These are phyloP conservation scores for Rousettus leschenaultii DNA, from an alignment of 2,113 vertebrate species.

Conservation along the genomic window DNA sequence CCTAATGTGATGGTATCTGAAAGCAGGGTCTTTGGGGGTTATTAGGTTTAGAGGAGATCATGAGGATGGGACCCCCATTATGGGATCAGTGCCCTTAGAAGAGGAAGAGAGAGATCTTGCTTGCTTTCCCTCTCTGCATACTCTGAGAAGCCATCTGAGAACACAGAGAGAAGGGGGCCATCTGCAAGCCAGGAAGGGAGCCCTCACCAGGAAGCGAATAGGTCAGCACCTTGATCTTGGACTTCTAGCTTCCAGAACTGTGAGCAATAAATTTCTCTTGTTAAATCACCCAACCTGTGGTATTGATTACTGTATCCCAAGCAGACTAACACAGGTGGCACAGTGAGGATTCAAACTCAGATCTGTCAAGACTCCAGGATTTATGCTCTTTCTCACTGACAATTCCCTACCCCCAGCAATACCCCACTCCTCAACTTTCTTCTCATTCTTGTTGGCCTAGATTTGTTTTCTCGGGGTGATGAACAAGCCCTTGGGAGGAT, in stretches of 20 bases:
- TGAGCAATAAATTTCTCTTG: not conserved
- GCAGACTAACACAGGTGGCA: not conserved
- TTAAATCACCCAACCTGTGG: not conserved
- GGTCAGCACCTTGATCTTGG: not conserved
- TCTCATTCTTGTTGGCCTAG: not conserved
- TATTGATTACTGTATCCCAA: not conserved
- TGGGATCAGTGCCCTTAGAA: not conserved
- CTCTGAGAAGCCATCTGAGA: not conserved
- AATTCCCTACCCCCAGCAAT: no score
- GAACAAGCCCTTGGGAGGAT: not conserved
- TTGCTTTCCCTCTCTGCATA: not conserved
- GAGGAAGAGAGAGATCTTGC: not conserved
- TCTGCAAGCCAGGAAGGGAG: not conserved
- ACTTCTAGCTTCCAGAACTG: not conserved
- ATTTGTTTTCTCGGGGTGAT: not conserved
- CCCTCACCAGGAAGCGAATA: not conserved
- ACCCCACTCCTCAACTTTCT: not conserved
- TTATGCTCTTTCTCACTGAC: no score
- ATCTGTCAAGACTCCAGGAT: not conserved
- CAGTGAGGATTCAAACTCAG: not conserved
- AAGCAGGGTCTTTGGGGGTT: not conserved
- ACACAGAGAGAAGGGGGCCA: not conserved
- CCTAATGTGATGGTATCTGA: not conserved
- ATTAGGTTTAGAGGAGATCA: not conserved
- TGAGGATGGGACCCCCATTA: no score